A percentile compares a stretch with the other conserved stretches of the same genome.
Evolutionary conservation across 2,797 vertebrate genomes (phyloP).

Genomic region (Ceryle rudis): DNA sequence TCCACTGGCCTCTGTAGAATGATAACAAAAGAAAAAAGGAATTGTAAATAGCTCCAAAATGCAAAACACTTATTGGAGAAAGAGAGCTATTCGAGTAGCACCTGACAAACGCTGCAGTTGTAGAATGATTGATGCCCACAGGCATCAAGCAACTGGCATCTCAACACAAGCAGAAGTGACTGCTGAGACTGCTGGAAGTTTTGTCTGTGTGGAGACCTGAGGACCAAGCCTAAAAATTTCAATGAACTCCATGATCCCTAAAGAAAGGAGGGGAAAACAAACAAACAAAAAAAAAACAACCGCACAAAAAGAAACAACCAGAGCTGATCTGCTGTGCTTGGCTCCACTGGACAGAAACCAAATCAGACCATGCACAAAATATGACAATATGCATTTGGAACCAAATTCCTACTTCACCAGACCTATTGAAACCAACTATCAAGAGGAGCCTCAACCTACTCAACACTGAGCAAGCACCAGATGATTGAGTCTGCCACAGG

Average conservation of each 20-base stretch:
- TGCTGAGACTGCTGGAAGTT: not conserved
- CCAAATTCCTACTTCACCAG: not conserved
- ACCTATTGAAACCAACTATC: not conserved
- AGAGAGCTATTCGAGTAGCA: not conserved
- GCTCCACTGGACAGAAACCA: not conserved
- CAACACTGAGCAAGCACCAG: not conserved
- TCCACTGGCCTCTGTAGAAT: not conserved
- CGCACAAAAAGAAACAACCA: not conserved
- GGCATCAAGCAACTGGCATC: not conserved
- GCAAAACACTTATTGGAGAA: not conserved
- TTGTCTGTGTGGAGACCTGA: not conserved
- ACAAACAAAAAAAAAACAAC: not conserved
- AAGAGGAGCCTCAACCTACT: not conserved
- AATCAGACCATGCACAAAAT: not conserved
- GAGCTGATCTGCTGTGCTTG: not conserved
- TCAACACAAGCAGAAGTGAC: not conserved
- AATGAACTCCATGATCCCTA: not conserved
- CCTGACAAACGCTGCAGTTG: not conserved
- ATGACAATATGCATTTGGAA: not conserved
- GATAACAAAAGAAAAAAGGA: not conserved
- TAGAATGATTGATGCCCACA: not conserved
- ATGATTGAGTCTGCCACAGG: rapidly evolving
- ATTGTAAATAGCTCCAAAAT: not conserved
- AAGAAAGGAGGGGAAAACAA: not conserved
- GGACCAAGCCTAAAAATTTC: not conserved